Percentiles rank a stretch among this genome's conserved stretches.
Evolutionary conservation across 2,888 invertebrate species (phyloP).

Genomic region (Metacarcinus magister): DNA sequence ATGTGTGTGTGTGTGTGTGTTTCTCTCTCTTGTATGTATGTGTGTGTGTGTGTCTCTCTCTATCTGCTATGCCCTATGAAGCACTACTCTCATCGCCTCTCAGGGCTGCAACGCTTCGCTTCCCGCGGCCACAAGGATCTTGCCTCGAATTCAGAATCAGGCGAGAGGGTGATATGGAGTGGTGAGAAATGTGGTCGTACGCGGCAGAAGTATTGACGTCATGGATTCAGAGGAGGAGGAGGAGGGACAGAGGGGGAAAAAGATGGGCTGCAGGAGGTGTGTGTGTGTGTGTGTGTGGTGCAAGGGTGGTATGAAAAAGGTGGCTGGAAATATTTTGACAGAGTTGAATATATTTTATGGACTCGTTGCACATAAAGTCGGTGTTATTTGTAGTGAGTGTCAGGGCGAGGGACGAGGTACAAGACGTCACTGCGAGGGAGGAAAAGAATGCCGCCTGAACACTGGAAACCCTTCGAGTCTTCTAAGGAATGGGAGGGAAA

Average conservation of each 20-base stretch:
- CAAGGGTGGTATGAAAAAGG: too few species aligned
- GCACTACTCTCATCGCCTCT: neutral
- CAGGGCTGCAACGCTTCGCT: neutral
- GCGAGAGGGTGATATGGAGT: slow-evolving; percentile 18
- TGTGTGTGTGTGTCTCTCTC: neutral
- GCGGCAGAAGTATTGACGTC: neutral
- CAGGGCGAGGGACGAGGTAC: neutral
- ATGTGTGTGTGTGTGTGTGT: neutral
- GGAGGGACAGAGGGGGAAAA: neutral
- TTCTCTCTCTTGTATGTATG: neutral
- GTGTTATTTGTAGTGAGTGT: neutral
- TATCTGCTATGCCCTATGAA: neutral
- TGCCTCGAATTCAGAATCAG: neutral
- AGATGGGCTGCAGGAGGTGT: neutral
- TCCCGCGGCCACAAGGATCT: neutral
- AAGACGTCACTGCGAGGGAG: neutral
- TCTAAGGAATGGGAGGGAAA: neutral
- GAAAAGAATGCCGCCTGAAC: neutral
- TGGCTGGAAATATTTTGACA: neutral
- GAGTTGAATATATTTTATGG: neutral
- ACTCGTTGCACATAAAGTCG: neutral
- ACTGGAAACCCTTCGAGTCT: neutral
- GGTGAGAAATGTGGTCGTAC: slow-evolving; percentile 2
- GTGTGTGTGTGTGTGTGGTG: too few species aligned
- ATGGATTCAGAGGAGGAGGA: neutral